A percentile compares a stretch with the other conserved stretches of the same genome.
Evolutionary conservation across 2,113 vertebrate genomes (phyloP).

Genomic region (Lutjanus erythropterus): DNA sequence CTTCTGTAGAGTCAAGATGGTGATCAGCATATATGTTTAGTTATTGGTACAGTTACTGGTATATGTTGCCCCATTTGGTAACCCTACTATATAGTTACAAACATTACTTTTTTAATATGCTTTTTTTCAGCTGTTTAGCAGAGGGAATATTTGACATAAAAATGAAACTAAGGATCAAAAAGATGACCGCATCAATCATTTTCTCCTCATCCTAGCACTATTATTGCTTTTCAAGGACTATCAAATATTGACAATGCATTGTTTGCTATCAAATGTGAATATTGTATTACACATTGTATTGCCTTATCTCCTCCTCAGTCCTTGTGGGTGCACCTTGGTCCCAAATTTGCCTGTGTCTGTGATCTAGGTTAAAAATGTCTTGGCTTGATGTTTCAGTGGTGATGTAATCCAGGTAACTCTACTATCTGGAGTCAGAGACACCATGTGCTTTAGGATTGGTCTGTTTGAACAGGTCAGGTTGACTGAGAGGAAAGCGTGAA

Average conservation of each 20-base stretch:
- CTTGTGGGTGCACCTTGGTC: no score
- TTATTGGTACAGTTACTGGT: no score
- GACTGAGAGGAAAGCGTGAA: background rate
- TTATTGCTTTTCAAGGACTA: slow-evolving; percentile 2
- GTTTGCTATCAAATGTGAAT: slow-evolving; percentile 8
- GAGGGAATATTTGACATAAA: background rate
- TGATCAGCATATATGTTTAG: no score
- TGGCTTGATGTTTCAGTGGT: slow-evolving; percentile 34
- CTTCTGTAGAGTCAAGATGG: background rate
- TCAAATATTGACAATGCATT: background rate
- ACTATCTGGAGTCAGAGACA: slow-evolving; percentile 43
- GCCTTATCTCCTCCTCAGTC: background rate
- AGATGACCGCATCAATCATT: background rate
- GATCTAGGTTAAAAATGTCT: slow-evolving; percentile 43
- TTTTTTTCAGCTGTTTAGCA: background rate
- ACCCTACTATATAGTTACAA: background rate
- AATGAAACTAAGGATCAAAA: background rate
- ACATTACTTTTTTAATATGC: background rate
- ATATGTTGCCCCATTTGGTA: background rate
- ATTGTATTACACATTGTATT: background rate
- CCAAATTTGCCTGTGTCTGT: slow-evolving; percentile 33
- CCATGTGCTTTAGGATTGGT: slow-evolving; percentile 25
- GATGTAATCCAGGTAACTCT: slow-evolving; percentile 49
- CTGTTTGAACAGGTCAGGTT: slow-evolving; percentile 6
- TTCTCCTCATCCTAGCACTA: background rate